Percentiles rank a stretch among this genome's conserved stretches.
Evolutionary conservation across 1,140 invertebrate genomes (phyloP).

Genomic region (Agraylea sexmaculata): DNA sequence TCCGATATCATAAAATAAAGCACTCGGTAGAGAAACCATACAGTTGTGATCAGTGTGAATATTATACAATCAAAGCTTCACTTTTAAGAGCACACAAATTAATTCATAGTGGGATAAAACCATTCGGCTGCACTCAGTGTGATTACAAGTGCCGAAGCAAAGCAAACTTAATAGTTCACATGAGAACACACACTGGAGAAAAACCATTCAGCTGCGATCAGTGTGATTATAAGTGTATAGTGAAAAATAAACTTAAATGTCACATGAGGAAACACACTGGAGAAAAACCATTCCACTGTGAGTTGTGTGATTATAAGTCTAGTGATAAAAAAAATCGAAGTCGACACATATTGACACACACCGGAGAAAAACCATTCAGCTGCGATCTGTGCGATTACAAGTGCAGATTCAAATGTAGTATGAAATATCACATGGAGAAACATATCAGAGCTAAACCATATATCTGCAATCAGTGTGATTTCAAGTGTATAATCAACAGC

Average conservation of each 20-base stretch:
- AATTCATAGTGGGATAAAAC: slow-evolving; percentile 42
- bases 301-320: no score
- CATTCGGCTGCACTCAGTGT: slow-evolving; percentile 50
- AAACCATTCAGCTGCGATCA: slow-evolving; percentile 50
- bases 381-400: no score
- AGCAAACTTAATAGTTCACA: slow-evolving; percentile 43
- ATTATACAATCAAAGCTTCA: slow-evolving; percentile 34
- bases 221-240: slow-evolving; percentile 46
- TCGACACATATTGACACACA: no score
- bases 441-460: no score
- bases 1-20: slow-evolving; percentile 50
- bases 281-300: slow-evolving; percentile 23
- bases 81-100: slow-evolving; percentile 33
- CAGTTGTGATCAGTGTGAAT: slow-evolving; percentile 42
- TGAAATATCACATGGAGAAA: no score
- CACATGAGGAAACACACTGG: slow-evolving; percentile 38
- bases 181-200: slow-evolving; percentile 52
- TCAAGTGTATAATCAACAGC: no score
- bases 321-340: no score
- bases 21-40: slow-evolving; percentile 53
- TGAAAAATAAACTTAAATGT: slow-evolving; percentile 49
- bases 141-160: slow-evolving; percentile 46
- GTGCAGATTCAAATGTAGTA: no score
- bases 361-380: no score
- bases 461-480: no score